Evolutionary conservation across 2,113 vertebrate species (phyloP), one percentile per base, ranked within the genome.

Genomic region (Saiga tatarica): DNA sequence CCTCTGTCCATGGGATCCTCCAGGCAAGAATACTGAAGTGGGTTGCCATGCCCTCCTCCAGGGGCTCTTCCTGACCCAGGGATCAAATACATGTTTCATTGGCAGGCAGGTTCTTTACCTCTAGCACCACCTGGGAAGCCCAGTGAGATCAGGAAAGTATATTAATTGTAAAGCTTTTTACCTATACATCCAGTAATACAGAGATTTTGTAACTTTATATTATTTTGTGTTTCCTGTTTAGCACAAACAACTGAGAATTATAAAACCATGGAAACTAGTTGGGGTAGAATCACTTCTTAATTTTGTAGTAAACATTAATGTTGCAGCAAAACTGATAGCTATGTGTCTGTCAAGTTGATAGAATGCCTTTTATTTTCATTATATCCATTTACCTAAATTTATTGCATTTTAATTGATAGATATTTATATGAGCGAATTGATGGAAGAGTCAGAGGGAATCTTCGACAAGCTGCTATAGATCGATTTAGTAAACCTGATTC

Each of bases 401-500:
- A 67, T 89, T 96, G 19, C 76, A 71, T 33, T 98, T 59, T 23
- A 2, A 4, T 91, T 88, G 82, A 47, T 98, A 99, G 99, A 98
- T 99, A 99, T 94, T 98, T 99, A 91, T 99, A 99, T 83, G 99
- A 99, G 93, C 99, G 99, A 4, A 99, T 99, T 82, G 99, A 99
- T 84, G 99, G 99, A 59, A 99, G 99, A 42, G 99, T 99, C 64
- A 99, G 99, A 8, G 99, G 99, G 7, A 99, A 99, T 97, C 98
- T 99, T 79, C 98, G 99, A 5, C 99, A 99, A 97, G 99, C 99
- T 17, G 99, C 99, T 52, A 99, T 99, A 82, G 99, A 99, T 98
- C 99, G 99, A 47, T 99, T 99, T 98, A 99, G 99, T 98, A 99
- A 99, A 92, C 99, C 99, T 0, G 99, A 99, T 97, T 99, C 99